Base-by-base conservation (phyloP, 1,140 invertebrate species). In the Aphelenchoides fujianensis region DNA sequence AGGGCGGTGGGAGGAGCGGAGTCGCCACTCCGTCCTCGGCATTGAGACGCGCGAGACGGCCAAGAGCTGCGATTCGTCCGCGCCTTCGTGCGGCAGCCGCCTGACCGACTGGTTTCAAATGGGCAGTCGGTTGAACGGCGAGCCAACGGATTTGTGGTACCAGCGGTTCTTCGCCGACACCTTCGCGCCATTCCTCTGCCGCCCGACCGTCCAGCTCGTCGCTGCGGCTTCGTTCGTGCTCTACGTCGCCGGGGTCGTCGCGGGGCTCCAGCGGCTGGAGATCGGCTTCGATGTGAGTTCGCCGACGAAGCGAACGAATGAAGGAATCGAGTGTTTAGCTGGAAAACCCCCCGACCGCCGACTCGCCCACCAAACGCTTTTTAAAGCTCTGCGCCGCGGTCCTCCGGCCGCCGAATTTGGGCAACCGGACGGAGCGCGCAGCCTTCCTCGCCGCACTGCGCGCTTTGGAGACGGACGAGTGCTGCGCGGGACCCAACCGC, bases 251-350 rank as follows among this genome's bases (percentile, higher is more conserved):
- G 30, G 69, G 1, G 54, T 77, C 1, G 59, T 61, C 63, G 62
- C 61, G 19, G 79, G 79, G 36, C 57, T 82, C 12, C 71, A 68
- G 37, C 59, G 74, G 9, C 41, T 80, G 12, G 55, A 67, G n/a
- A 70, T 80, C 61, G 79, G 79, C 32, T 80, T 80, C 72, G 74
- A 80, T 71, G 79, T 80, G 35, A 70, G 78, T 19, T 36, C 16
- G 27, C 3, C 28, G n/a, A 19, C 1, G 19, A 37, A 67, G 16
- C n/a, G n/a, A n/a, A n/a, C n/a, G n/a, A n/a, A n/a, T n/a, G n/a
- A n/a, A n/a, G n/a, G n/a, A n/a, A n/a, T n/a, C n/a, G n/a, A n/a
- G n/a, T n/a, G 74, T 79, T 62, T 62, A 79, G 78, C 32, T 79
- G 3, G 78, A 74, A 32, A 74, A 79, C 52, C 73, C 81, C 30